phyloP scores from a whole-genome alignment of 2,797 vertebrate genomes.

The Percopsis omiscomaycus region DNA sequence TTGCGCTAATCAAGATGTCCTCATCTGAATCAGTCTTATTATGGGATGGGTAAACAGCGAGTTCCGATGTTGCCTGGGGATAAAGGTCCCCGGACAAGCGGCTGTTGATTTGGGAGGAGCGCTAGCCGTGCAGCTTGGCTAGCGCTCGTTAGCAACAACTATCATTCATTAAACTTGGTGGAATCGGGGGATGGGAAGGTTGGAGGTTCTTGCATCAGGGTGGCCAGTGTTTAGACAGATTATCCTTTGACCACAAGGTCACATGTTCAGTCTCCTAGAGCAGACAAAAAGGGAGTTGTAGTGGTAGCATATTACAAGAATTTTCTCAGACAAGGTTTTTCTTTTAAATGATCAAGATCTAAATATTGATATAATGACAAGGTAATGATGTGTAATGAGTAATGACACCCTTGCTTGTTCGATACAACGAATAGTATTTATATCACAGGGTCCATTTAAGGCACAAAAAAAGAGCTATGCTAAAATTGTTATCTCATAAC shows the following conservation, averaged over 20 bases:
- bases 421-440: no score
- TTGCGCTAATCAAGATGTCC: slow-evolving; percentile 79
- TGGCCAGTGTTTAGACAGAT: background rate
- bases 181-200: background rate
- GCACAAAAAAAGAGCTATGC: no score
- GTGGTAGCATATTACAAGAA: no score
- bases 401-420: no score
- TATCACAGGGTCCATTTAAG: no score
- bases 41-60: slow-evolving; percentile 77
- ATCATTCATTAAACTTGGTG: slow-evolving; percentile 20
- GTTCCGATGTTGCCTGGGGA: slow-evolving; percentile 67
- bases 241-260: background rate
- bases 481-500: no score
- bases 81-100: slow-evolving; percentile 56
- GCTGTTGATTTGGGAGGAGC: slow-evolving; percentile 62
- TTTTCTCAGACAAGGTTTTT: no score
- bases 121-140: slow-evolving; percentile 39
- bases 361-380: no score
- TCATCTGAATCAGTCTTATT: slow-evolving; percentile 73
- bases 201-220: background rate
- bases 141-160: slow-evolving; percentile 38
- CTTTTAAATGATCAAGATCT: no score
- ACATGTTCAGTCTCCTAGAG: background rate
- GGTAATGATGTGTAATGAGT: no score
- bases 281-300: no score